Evolutionary conservation across 1,140 invertebrate species (phyloP).

Genomic region (Agrypnia vestita): DNA sequence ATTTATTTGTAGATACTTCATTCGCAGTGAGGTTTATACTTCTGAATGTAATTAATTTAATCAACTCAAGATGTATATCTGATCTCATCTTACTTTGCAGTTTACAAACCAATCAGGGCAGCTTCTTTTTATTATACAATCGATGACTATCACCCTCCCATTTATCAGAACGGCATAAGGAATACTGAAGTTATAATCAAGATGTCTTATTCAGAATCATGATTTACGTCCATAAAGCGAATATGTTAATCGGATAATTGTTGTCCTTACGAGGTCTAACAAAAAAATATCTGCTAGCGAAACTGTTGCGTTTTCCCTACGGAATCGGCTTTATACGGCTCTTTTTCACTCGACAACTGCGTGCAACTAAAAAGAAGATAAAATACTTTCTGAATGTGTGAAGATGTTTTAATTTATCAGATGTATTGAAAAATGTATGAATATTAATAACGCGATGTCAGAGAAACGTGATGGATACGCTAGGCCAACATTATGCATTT

Average conservation of each 20-base stretch:
- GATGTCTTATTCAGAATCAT: not conserved
- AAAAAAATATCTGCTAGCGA: not conserved
- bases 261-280: not conserved
- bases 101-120: slow-evolving; percentile 3
- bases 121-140: not conserved
- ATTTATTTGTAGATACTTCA: too few species aligned
- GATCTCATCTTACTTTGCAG: not conserved
- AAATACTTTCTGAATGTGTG: too few species aligned
- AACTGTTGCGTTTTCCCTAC: too few species aligned
- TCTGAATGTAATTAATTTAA: not conserved
- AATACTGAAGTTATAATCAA: slow-evolving; percentile 9
- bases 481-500: too few species aligned
- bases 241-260: not conserved
- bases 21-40: not conserved
- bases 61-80: not conserved
- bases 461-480: too few species aligned
- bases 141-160: not conserved
- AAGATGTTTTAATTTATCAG: too few species aligned
- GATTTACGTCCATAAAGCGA: slow-evolving; percentile 1
- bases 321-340: too few species aligned
- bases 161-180: not conserved
- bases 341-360: too few species aligned
- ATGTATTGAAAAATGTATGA: too few species aligned
- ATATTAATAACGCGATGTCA: too few species aligned
- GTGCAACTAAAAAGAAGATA: too few species aligned